Evolutionary conservation across 2,888 invertebrate species (phyloP).

Genomic region (Scaptodrosophila latifasciaeformis): DNA sequence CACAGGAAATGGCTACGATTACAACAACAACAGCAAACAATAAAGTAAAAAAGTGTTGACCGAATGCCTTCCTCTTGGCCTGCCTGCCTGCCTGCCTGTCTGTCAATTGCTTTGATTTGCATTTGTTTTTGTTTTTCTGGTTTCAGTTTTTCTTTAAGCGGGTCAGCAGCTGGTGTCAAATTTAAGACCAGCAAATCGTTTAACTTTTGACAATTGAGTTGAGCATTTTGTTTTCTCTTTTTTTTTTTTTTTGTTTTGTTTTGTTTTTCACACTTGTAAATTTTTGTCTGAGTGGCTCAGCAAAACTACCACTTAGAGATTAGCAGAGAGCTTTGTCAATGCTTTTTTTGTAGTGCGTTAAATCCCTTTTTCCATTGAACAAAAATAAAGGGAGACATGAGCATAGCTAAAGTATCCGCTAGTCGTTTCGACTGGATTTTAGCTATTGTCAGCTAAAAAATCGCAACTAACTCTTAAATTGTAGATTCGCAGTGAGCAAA

Average conservation of each 20-base stretch:
- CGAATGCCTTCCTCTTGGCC: too few species aligned
- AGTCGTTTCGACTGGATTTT: slow-evolving; percentile 46
- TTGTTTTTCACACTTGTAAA: slow-evolving; percentile 11
- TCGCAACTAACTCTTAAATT: slow-evolving; percentile 19
- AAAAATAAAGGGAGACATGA: slow-evolving; percentile 11
- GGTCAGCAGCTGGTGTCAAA: slow-evolving; percentile 47
- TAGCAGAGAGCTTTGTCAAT: too few species aligned
- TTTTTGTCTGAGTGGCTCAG: too few species aligned
- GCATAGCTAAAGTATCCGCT: too few species aligned
- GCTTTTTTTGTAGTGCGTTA: too few species aligned
- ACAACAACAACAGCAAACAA: slow-evolving; percentile 14
- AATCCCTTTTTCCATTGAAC: slow-evolving; percentile 1
- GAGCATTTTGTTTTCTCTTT: slow-evolving; percentile 28
- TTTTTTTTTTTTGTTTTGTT: slow-evolving; percentile 11
- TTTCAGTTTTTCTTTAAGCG: slow-evolving; percentile 57
- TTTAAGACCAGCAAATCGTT: slow-evolving; percentile 34
- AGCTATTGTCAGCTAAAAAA: slow-evolving; percentile 46
- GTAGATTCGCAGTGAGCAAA: too few species aligned
- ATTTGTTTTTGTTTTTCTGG: slow-evolving; percentile 43
- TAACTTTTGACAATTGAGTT: slow-evolving; percentile 54
- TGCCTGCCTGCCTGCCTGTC: slow-evolving; percentile 16
- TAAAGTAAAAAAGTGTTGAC: background rate
- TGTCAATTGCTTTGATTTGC: slow-evolving; percentile 51
- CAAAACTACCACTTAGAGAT: too few species aligned
- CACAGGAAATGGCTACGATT: slow-evolving; percentile 32